These are phyloP conservation scores for Scortum barcoo DNA, from an alignment of 2,113 vertebrate species.

Conservation along the genomic window DNA sequence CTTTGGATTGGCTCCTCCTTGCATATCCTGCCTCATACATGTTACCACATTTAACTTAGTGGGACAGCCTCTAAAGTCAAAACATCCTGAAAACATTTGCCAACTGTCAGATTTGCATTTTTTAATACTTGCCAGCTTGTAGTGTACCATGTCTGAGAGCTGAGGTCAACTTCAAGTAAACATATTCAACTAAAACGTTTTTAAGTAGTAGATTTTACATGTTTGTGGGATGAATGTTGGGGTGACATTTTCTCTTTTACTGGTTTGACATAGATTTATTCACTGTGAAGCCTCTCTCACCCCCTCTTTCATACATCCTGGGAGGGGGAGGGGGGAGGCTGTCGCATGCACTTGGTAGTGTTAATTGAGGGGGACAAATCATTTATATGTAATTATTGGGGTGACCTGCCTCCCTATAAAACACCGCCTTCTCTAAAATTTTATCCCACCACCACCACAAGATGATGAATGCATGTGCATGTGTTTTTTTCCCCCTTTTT, in stretches of 20 bases:
- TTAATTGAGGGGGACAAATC: slow-evolving; percentile 14
- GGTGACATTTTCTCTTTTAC: background rate
- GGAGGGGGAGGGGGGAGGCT: background rate
- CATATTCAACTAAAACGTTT: background rate
- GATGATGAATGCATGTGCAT: background rate
- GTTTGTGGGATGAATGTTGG: background rate
- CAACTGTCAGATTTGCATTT: background rate
- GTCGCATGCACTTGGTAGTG: background rate
- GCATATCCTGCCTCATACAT: too few species aligned
- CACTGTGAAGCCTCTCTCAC: slow-evolving; percentile 1
- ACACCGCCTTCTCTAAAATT: background rate
- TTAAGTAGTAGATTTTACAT: background rate
- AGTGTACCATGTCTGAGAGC: background rate
- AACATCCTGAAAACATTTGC: background rate
- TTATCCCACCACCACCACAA: slow-evolving; percentile 1
- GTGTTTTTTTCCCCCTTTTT: too few species aligned
- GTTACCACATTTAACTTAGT: too few species aligned
- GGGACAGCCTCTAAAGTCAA: background rate
- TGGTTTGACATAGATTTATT: slow-evolving; percentile 1
- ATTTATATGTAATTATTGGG: slow-evolving; percentile 23
- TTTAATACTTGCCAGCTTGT: background rate
- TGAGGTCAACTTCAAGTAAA: background rate
- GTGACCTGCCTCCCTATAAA: slow-evolving; percentile 1
- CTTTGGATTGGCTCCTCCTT: too few species aligned
- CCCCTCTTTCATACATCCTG: background rate